Percentiles rank a stretch among this genome's conserved stretches.
These are phyloP conservation scores for Pan troglodytes DNA, from an alignment of 2,113 vertebrate genomes.

Conservation along the genomic window DNA sequence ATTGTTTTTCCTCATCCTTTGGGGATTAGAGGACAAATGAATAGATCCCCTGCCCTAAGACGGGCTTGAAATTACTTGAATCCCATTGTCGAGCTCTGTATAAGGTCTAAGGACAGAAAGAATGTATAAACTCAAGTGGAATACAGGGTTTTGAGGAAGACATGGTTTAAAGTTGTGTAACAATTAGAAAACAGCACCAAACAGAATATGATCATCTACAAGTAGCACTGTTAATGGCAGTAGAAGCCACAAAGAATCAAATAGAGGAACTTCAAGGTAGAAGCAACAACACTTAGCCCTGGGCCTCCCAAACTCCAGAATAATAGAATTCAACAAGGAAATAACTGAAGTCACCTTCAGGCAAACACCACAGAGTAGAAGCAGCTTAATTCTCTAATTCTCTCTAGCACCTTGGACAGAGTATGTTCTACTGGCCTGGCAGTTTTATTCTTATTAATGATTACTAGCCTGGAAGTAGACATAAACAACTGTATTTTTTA, in stretches of 20 bases:
- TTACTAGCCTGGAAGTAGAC: background rate
- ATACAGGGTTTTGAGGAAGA: background rate
- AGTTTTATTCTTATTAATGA: background rate
- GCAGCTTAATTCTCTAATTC: background rate
- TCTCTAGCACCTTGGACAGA: background rate
- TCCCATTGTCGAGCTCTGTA: background rate
- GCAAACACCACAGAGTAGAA: background rate
- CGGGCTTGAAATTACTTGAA: background rate
- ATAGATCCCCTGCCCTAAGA: background rate
- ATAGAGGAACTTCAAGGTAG: background rate
- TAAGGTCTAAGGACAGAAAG: background rate
- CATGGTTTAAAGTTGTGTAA: background rate
- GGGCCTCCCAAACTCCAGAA: background rate
- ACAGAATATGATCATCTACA: background rate
- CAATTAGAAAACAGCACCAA: background rate
- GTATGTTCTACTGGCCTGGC: rapidly evolving
- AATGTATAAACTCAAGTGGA: background rate
- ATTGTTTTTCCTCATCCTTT: background rate
- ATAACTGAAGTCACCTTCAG: background rate
- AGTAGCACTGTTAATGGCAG: no score
- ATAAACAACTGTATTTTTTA: background rate
- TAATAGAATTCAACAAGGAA: background rate
- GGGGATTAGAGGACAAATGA: background rate
- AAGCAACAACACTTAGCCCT: background rate
- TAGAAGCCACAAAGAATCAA: background rate